Conservation (phyloP, 2,113 vertebrate genomes). For the Pteronura brasiliensis region DNA sequence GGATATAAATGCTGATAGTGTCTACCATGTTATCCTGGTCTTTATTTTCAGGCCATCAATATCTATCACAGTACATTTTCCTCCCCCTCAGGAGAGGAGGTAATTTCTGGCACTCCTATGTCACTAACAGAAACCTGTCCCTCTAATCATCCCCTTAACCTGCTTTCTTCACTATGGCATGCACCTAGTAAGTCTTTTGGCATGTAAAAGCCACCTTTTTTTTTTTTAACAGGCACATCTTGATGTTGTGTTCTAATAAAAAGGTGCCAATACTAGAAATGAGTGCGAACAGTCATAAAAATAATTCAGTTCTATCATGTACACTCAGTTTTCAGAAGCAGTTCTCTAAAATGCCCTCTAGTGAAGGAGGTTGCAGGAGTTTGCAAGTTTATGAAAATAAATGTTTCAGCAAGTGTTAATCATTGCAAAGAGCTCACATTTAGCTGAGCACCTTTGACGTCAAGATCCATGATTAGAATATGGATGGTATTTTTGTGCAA, state of each 20-base stretch:
- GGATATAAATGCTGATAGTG: not conserved
- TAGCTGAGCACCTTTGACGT: constrained; percentile 1
- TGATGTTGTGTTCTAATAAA: not conserved
- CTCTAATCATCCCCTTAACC: not conserved
- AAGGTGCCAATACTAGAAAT: not conserved
- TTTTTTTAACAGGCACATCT: not conserved
- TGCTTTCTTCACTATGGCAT: not conserved
- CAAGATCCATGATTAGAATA: constrained; percentile 35
- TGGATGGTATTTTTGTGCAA: not conserved
- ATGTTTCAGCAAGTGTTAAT: constrained; percentile 4
- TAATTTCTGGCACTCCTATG: not conserved
- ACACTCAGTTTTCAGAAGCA: not conserved
- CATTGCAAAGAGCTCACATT: not conserved
- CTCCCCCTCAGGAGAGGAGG: not conserved
- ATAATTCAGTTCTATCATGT: not conserved
- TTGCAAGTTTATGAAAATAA: constrained; percentile 43
- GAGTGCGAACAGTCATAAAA: not conserved
- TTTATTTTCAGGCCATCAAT: not conserved
- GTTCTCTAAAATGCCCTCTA: not conserved
- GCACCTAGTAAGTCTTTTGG: not conserved
- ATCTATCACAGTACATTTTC: not conserved
- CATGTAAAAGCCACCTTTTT: not conserved
- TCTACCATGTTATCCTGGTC: not conserved
- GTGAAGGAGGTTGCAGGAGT: not conserved
- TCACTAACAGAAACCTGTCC: not conserved